Conservation (phyloP, 2,888 invertebrate species). For the Cephus pygmeus region DNA sequence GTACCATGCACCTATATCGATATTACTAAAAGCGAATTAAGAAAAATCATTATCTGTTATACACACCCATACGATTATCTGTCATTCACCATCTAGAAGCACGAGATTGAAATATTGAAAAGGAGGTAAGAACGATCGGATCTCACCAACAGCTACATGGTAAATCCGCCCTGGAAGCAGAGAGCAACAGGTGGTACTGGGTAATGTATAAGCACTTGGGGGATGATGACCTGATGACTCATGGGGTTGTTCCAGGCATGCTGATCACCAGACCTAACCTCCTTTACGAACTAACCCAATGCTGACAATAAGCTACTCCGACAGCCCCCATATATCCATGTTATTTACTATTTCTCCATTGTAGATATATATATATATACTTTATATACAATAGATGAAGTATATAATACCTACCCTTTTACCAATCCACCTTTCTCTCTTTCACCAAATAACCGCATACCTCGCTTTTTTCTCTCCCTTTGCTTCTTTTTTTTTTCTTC, state of each 20-base stretch:
- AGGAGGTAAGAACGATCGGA: too few relatives aligned
- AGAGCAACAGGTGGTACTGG: constrained; percentile 56
- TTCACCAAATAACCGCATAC: too few relatives aligned
- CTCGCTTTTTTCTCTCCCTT: constrained; percentile 21
- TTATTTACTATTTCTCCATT: too few relatives aligned
- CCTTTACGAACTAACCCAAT: neutral
- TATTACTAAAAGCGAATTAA: neutral
- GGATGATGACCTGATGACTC: constrained; percentile 53
- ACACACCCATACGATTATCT: too few relatives aligned
- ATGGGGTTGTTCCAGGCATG: constrained; percentile 58
- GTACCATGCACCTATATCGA: too few relatives aligned
- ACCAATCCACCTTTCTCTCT: constrained; percentile 2
- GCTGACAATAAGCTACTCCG: too few relatives aligned
- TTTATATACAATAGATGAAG: neutral
- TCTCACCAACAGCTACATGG: too few relatives aligned
- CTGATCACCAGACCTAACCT: constrained; percentile 35
- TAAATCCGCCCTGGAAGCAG: constrained; percentile 27
- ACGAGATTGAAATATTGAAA: too few relatives aligned
- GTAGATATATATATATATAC: too few relatives aligned
- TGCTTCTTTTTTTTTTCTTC: neutral
- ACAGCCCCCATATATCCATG: too few relatives aligned
- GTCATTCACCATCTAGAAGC: too few relatives aligned
- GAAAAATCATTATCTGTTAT: too few relatives aligned
- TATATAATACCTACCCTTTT: constrained; percentile 5
- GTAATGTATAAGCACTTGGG: constrained; percentile 35